phyloP scores from a whole-genome alignment of 35 echinoderm and acorn worm species.

The Amphiura filiformis region DNA sequence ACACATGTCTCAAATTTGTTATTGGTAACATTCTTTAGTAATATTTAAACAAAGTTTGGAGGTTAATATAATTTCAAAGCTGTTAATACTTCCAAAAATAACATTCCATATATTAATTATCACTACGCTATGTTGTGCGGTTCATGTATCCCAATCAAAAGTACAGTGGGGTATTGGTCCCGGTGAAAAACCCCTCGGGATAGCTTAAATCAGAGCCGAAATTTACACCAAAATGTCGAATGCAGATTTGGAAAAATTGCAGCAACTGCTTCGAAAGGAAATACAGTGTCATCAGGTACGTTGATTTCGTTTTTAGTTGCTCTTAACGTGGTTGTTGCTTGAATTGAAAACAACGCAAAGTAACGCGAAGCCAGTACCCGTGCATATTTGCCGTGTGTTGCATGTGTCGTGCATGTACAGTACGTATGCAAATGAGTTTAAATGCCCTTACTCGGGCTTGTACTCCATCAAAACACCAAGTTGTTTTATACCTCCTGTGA shows the following conservation, averaged over 20 bases:
- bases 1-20: too few species aligned
- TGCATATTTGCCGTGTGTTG: slow-evolving; percentile 29
- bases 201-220: slow-evolving; percentile 10
- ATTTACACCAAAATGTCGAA: slow-evolving; percentile 75
- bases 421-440: slow-evolving; percentile 14
- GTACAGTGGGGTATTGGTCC: slow-evolving; percentile 21
- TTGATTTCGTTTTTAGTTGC: slow-evolving; percentile 22
- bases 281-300: slow-evolving; percentile 97
- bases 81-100: too few species aligned
- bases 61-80: too few species aligned
- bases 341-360: not conserved
- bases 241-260: slow-evolving; percentile 86
- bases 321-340: slow-evolving; percentile 24
- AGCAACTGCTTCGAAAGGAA: slow-evolving; percentile 74
- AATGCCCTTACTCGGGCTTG: slow-evolving; percentile 12
- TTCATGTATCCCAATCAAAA: slow-evolving; percentile 2
- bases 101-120: not conserved
- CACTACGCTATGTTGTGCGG: slow-evolving; percentile 29
- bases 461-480: slow-evolving; percentile 30
- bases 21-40: too few species aligned
- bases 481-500: not conserved
- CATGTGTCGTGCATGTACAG: slow-evolving; percentile 24
- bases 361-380: not conserved
- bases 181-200: slow-evolving; percentile 18
- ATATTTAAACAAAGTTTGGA: too few species aligned